These are phyloP conservation scores for Boleophthalmus pectinirostris DNA, from an alignment of 2,113 vertebrate species.

Conservation along the genomic window DNA sequence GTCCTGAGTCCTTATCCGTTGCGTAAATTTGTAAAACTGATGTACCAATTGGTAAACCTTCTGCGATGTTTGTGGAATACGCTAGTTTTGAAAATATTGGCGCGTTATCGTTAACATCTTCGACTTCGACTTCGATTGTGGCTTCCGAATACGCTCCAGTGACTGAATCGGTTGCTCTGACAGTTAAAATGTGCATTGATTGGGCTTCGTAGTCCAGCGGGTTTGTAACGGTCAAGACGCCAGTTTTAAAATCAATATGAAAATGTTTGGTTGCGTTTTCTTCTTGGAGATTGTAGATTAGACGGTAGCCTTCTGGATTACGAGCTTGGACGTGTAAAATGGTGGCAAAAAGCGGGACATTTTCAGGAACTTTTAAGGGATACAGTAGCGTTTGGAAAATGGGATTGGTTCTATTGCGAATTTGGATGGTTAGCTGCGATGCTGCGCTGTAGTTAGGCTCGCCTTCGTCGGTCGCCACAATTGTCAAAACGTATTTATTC, in stretches of 20 bases:
- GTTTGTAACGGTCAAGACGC: conserved; percentile 86
- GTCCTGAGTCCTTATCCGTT: conserved; percentile 86
- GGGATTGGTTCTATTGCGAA: conserved; percentile 92
- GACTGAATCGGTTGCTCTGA: conserved; percentile 91
- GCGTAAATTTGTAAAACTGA: conserved; percentile 85
- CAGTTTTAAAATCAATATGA: conserved; percentile 92
- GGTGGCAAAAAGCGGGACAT: conserved; percentile 86
- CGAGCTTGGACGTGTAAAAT: conserved; percentile 94
- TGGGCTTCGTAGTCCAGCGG: conserved; percentile 89
- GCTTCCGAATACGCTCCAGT: conserved; percentile 90
- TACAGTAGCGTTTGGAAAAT: conserved; percentile 92
- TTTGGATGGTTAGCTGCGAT: conserved; percentile 85
- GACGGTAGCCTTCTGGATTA: conserved; percentile 91
- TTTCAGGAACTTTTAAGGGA: conserved; percentile 89
- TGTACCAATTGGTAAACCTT: conserved; percentile 84
- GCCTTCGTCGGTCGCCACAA: conserved; percentile 86
- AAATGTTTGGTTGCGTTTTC: conserved; percentile 86
- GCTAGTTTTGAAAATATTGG: conserved; percentile 83
- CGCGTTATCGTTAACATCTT: conserved; percentile 92
- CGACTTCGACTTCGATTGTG: conserved; percentile 88
- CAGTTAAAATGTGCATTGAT: conserved; percentile 80
- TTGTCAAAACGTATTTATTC: conserved; percentile 87
- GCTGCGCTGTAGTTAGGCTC: conserved; percentile 75
- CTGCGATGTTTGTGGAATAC: conserved; percentile 76
- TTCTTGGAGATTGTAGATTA: conserved; percentile 93